Base-by-base conservation (phyloP, 1,140 invertebrate genomes). In the Neelides sp. region DNA sequence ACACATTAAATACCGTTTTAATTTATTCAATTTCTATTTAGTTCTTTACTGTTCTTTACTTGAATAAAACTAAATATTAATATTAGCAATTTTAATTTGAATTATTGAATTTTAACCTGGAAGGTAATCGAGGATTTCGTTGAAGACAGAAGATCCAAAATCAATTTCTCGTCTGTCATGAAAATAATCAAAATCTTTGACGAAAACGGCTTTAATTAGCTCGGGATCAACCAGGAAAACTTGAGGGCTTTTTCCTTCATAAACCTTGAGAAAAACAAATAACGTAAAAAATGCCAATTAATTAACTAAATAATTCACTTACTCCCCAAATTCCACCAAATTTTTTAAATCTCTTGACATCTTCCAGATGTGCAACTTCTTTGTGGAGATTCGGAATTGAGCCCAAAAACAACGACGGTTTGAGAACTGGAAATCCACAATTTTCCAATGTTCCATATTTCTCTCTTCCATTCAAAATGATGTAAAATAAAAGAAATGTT, bases 361-460 rank as follows among this genome's bases (percentile, higher is more conserved):
- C 58, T 32, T 41, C 43, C 26, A 54, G 35, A 42, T 60, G 58
- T 13, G 41, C 36, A 44, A 58, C 50, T n/a, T 54, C 45, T 24
- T 47, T 42, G 44, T 60, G 55, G 10, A 51, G 39, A 35, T 54
- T 32, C 1, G 58, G 51, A 12, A 41, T 48, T 41, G 50, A 51
- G 15, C 58, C 58, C 3, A 56, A 44, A 23, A 57, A 51, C 5
- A 57, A 45, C 3, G 48, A 34, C 12, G 50, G 54, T n/a, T 37
- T 34, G 0, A 60, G 52, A 2, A 60, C 55, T 13, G 58, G 58
- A 37, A 60, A 48, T 17, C 52, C 52, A 15, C 34, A 43, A 1
- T 41, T 20, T 36, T 60, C 58, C 27, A 60, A 40, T 22, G 26
- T 30, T 20, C 58, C 58, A 40, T 60, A 60, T 42, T 60, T 53